Evolutionary conservation across 2,113 vertebrate species (phyloP).

Genomic region (Puntigrus tetrazona): DNA sequence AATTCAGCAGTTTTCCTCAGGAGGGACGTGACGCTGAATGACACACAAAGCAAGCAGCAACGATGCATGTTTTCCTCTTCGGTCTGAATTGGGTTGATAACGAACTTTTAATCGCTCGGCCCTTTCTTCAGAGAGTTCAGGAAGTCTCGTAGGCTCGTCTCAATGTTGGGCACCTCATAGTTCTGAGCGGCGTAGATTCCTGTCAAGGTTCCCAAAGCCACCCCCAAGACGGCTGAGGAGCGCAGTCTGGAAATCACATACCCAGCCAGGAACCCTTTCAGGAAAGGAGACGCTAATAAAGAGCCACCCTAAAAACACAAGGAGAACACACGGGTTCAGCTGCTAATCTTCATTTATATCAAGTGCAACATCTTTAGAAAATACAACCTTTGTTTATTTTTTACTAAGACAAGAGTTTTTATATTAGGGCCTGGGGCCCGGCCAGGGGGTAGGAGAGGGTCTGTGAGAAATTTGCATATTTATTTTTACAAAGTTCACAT

Average conservation of each 20-base stretch:
- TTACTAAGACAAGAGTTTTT: neutral
- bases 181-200: conserved; percentile 87
- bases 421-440: neutral
- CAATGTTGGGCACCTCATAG: conserved; percentile 85
- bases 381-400: neutral
- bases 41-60: conserved; percentile 3
- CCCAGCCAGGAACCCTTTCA: conserved; percentile 92
- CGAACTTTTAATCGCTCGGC: conserved; percentile 49
- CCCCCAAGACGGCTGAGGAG: conserved; percentile 85
- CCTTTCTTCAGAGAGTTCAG: conserved; percentile 81
- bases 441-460: neutral
- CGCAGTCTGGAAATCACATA: conserved; percentile 89
- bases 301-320: conserved; percentile 80
- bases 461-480: neutral
- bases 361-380: neutral
- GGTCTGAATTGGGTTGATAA: neutral
- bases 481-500: neutral
- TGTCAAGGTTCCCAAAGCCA: conserved; percentile 83
- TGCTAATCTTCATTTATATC: neutral
- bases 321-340: neutral
- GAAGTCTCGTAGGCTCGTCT: conserved; percentile 85
- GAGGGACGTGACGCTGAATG: neutral
- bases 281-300: conserved; percentile 86
- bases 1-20: neutral
- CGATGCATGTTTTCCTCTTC: neutral